These are phyloP conservation scores for Eilema griseolum DNA, from an alignment of 2,888 invertebrate genomes.

Conservation along the genomic window DNA sequence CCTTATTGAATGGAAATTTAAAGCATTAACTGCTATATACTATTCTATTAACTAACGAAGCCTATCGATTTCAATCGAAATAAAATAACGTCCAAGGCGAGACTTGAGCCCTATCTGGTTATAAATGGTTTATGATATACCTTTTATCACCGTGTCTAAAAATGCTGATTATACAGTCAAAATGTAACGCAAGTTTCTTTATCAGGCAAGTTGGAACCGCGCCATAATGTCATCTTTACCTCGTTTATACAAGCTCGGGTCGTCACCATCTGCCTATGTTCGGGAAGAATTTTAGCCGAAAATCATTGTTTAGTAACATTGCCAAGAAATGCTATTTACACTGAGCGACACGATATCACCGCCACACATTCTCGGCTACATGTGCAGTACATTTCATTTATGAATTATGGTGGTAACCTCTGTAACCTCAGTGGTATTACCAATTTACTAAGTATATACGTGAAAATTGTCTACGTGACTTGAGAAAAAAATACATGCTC, in stretches of 20 bases:
- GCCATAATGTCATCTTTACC: not conserved
- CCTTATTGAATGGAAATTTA: no score
- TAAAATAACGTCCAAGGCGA: no score
- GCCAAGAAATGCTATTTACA: not conserved
- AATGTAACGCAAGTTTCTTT: not conserved
- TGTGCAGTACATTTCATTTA: not conserved
- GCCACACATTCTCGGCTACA: not conserved
- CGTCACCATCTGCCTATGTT: conserved; percentile 1
- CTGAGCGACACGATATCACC: not conserved
- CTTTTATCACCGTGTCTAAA: no score
- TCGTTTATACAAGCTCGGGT: not conserved
- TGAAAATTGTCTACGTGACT: no score
- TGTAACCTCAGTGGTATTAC: not conserved
- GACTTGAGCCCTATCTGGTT: no score
- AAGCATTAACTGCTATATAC: no score
- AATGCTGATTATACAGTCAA: not conserved
- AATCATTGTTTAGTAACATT: not conserved
- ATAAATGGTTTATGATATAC: no score
- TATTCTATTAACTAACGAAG: no score
- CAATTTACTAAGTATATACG: not conserved
- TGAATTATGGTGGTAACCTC: no score
- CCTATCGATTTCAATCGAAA: no score
- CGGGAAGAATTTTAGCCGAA: not conserved
- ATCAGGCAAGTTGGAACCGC: not conserved
- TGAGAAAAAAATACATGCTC: no score